Conservation (phyloP, 2,888 invertebrate species). For the Pristionchus exspectatus region DNA sequence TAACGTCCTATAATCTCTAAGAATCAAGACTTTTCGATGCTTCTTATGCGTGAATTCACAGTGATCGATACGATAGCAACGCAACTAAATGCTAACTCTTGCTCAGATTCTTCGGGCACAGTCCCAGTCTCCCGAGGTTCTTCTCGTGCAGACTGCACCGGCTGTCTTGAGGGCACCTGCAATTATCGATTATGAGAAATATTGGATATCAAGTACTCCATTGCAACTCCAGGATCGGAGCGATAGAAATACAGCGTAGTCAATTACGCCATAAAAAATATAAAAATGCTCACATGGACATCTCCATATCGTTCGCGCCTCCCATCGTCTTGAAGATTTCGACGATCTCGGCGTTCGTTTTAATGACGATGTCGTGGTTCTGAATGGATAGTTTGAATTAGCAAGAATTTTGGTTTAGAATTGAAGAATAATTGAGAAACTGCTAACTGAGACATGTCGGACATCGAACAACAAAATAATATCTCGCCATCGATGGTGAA, state of each 20-base stretch:
- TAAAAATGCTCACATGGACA: background rate
- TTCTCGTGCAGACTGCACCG: slow-evolving; percentile 13
- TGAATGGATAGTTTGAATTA: background rate
- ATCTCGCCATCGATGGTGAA: background rate
- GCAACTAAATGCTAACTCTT: background rate
- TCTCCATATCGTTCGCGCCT: slow-evolving; percentile 46
- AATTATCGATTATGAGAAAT: background rate
- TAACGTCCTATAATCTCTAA: too few species aligned
- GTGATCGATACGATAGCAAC: too few species aligned
- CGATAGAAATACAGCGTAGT: too few species aligned
- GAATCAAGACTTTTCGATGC: too few species aligned
- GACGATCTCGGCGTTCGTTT: slow-evolving; percentile 41
- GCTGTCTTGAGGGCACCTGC: background rate
- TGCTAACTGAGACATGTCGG: too few species aligned
- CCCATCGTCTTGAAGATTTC: slow-evolving; percentile 29
- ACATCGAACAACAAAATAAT: too few species aligned
- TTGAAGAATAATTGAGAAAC: too few species aligned
- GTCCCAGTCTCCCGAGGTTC: slow-evolving; percentile 45
- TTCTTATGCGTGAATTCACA: too few species aligned
- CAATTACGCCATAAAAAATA: background rate
- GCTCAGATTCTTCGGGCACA: slow-evolving; percentile 39
- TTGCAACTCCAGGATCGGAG: too few species aligned
- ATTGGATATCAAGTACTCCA: too few species aligned
- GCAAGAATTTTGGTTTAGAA: too few species aligned
- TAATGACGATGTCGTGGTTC: slow-evolving; percentile 52